These are phyloP conservation scores for Drosophila colorata DNA, from an alignment of 2,888 invertebrate genomes.

Conservation along the genomic window DNA sequence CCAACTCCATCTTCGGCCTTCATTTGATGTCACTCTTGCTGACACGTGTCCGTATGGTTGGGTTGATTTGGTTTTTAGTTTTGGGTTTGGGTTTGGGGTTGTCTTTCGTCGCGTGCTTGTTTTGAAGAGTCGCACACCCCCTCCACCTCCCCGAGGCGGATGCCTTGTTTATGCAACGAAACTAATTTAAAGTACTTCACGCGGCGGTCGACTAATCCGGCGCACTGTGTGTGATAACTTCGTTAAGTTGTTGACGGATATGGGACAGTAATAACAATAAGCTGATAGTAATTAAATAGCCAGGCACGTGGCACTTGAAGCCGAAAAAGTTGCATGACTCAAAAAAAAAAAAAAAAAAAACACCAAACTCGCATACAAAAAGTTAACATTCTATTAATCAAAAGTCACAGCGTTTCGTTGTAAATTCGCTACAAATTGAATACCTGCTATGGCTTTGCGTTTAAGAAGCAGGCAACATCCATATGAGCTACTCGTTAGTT, in stretches of 20 bases:
- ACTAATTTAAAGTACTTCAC: conserved; percentile 80
- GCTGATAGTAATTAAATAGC: conserved; percentile 73
- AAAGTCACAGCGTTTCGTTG: background rate
- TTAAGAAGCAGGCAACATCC: no score
- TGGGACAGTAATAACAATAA: conserved; percentile 71
- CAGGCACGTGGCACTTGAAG: conserved; percentile 58
- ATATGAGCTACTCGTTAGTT: background rate
- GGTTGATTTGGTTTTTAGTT: conserved; percentile 23
- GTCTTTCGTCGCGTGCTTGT: conserved; percentile 35
- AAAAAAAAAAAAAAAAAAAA: background rate
- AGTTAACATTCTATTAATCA: conserved; percentile 1
- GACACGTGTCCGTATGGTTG: conserved; percentile 41
- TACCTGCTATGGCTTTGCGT: background rate
- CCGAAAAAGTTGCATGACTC: conserved; percentile 8
- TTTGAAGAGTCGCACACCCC: conserved; percentile 22
- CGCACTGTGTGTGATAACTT: conserved; percentile 69
- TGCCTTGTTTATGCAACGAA: conserved; percentile 75
- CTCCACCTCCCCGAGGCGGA: background rate
- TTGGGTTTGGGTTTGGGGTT: conserved; percentile 21
- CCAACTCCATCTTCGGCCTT: conserved; percentile 2
- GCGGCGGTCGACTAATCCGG: conserved; percentile 72
- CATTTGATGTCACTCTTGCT: conserved; percentile 34
- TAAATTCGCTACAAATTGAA: background rate
- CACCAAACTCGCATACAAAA: background rate
- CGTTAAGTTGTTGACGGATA: conserved; percentile 71